phyloP scores from a whole-genome alignment of 2,113 vertebrate genomes.

The Megalops atlanticus region DNA sequence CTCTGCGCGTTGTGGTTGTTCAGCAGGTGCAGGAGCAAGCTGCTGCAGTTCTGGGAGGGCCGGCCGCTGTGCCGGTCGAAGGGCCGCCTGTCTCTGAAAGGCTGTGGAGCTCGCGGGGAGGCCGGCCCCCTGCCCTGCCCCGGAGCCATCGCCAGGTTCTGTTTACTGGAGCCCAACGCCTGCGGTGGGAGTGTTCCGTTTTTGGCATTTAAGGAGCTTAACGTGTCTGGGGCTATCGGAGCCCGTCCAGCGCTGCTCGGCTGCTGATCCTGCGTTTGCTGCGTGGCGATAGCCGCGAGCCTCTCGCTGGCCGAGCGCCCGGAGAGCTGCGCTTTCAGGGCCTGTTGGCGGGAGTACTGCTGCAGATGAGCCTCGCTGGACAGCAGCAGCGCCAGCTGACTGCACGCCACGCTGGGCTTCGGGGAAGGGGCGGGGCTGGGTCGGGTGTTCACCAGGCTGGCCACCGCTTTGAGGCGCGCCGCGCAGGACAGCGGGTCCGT shows the following conservation, averaged over 20 bases:
- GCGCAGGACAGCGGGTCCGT: conserved; percentile 80
- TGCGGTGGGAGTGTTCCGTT: conserved; percentile 65
- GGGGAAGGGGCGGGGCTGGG: conserved; percentile 81
- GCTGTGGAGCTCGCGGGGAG: conserved; percentile 65
- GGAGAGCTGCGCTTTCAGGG: conserved; percentile 82
- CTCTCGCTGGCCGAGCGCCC: conserved; percentile 82
- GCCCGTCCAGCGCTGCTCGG: conserved; percentile 67
- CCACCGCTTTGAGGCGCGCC: conserved; percentile 81
- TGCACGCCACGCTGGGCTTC: conserved; percentile 85
- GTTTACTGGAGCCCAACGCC: conserved; percentile 55
- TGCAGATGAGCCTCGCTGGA: conserved; percentile 87
- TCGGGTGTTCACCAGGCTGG: conserved; percentile 83
- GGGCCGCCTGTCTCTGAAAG: conserved; percentile 67
- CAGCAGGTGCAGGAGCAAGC: conserved; percentile 83
- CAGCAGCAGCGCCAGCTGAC: conserved; percentile 82
- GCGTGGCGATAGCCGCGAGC: conserved; percentile 82
- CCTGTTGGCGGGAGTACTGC: conserved; percentile 86
- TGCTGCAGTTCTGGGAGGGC: conserved; percentile 75
- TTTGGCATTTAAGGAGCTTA: conserved; percentile 73
- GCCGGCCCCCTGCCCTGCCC: conserved; percentile 60
- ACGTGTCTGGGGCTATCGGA: conserved; percentile 66
- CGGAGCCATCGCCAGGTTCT: conserved; percentile 58
- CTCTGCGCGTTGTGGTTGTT: conserved; percentile 80
- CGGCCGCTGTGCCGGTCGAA: conserved; percentile 71
- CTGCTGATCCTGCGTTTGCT: conserved; percentile 70